Evolutionary conservation across 2,888 invertebrate genomes (phyloP).

Genomic region (Andrena haemorrhoa): DNA sequence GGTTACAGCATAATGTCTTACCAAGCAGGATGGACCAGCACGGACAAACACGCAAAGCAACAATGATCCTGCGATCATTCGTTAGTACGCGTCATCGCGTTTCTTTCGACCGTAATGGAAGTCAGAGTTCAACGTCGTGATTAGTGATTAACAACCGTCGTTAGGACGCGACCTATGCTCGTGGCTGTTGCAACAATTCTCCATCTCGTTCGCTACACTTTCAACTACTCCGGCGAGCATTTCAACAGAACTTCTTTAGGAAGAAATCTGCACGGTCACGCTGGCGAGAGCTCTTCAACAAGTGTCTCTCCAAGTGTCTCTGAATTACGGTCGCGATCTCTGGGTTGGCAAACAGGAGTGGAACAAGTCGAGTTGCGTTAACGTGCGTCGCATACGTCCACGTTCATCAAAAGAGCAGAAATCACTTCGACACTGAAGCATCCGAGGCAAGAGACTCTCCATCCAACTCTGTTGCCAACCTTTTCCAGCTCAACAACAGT

Average conservation of each 20-base stretch:
- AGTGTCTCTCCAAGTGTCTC: not conserved
- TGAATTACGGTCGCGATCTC: constrained; percentile 37
- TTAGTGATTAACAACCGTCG: constrained; percentile 46
- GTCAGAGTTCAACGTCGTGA: constrained; percentile 17
- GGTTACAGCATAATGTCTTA: constrained; percentile 70
- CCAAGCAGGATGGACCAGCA: constrained; percentile 78
- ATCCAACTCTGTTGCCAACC: not conserved
- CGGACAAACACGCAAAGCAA: constrained; percentile 78
- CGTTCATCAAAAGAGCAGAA: constrained; percentile 22
- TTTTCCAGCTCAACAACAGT: not conserved
- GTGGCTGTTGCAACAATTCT: not conserved
- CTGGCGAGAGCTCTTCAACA: not conserved
- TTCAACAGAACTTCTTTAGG: not conserved
- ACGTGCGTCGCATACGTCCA: constrained; percentile 51
- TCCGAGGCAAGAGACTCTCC: constrained; percentile 32
- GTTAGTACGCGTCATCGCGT: constrained; percentile 69
- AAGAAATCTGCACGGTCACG: not conserved
- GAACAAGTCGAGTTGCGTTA: constrained; percentile 32
- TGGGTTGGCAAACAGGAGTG: constrained; percentile 39
- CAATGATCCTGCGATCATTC: constrained; percentile 76
- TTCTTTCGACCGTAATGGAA: constrained; percentile 21
- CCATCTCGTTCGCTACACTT: not conserved
- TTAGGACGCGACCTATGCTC: constrained; percentile 3
- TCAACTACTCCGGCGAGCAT: not conserved
- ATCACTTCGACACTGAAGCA: constrained; percentile 25